phyloP scores from a whole-genome alignment of 2,113 vertebrate genomes.

The Stigmatopora argus region DNA sequence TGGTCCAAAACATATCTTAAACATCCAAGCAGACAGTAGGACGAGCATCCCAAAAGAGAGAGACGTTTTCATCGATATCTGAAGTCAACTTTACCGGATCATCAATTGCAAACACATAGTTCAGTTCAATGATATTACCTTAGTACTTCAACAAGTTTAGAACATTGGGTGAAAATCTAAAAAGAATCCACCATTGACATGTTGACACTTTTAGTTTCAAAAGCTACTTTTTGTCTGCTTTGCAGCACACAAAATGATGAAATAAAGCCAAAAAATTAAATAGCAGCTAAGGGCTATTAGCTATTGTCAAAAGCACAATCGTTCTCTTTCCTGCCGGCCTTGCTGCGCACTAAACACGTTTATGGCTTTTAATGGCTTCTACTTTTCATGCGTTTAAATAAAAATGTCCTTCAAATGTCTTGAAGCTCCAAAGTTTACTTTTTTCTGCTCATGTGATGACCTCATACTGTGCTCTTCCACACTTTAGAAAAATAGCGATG shows the following conservation, averaged over 20 bases:
- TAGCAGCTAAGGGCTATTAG: background rate
- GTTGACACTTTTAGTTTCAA: background rate
- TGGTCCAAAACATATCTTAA: background rate
- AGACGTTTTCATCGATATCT: slow-evolving; percentile 16
- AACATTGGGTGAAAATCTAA: background rate
- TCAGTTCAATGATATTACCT: background rate
- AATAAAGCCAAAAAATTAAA: background rate
- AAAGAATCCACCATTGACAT: background rate
- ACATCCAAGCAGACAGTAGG: background rate
- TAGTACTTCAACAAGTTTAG: background rate
- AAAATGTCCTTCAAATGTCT: background rate
- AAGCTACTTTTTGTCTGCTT: background rate
- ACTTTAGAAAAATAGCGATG: background rate
- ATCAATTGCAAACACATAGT: background rate
- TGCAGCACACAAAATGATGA: background rate
- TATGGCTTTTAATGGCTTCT: background rate
- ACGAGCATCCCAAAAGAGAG: background rate
- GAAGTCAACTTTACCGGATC: background rate
- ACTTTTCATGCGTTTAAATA: background rate
- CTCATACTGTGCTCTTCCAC: background rate
- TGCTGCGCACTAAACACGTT: background rate
- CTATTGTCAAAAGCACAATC: background rate
- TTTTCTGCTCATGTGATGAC: background rate
- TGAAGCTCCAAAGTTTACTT: background rate
- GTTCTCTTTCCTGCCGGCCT: background rate